Evolutionary conservation across 2,888 invertebrate genomes (phyloP), one percentile per base, ranked within the genome.

Genomic region (Pyrrhosoma nymphula): DNA sequence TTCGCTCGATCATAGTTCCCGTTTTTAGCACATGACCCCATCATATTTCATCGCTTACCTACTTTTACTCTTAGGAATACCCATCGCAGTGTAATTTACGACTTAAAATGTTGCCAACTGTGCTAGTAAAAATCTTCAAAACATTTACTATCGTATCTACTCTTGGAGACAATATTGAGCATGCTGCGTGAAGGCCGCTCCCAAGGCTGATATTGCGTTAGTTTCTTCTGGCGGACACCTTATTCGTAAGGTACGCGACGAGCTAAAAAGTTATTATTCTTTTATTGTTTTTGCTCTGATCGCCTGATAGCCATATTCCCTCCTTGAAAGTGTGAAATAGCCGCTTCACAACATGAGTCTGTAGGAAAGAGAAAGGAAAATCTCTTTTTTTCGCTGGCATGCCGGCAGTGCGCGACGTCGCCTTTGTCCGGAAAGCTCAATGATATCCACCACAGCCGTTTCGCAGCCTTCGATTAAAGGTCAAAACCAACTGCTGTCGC

Each of bases 381-480:
- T 26, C 23, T 26, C 16, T 0, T 69, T 35, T 35, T 0, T 35
- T 3, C 2, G 30, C 82, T 14, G 82, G 35, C 30, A 16, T 12
- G 30, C 3, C 35, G 82, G 82, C 23, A 69, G 69, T 35, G 16
- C 30, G 82, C 82, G n/a, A 3, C 35, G 69, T 82, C 82, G 4
- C 35, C 35, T 35, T 82, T 82, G 82, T 82, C 35, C 82, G 4
- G 82, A 35, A 14, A 82, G 82, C 14, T 14, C 0, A 35, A 82
- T 82, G 82, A 82, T 35, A 35, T 30, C 35, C 35, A 8, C 60
- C 60, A 47, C 69, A 82, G 26, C 35, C 35, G 16, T 82, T 16
- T 14, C 82, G n/a, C 35, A 82, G 26, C 82, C 35, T 82, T 82
- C 82, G n/a, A 82, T 82, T 30, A 82, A 82, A 82, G 82, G 82